Evolutionary conservation across 2,797 vertebrate species (phyloP).

Genomic region (Enteromius paludinosus): DNA sequence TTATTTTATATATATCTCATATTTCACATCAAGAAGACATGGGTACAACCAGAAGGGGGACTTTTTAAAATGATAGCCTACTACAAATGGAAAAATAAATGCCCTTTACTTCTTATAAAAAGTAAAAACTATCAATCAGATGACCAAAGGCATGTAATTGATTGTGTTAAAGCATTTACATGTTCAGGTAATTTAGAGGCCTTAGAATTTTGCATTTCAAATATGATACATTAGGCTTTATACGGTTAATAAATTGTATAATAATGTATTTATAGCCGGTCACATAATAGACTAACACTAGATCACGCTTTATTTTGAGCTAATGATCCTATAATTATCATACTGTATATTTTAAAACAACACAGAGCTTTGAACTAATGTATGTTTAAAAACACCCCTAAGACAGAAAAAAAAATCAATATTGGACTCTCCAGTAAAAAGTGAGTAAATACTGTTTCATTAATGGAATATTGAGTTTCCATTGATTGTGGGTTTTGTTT

Average conservation of each 20-base stretch:
- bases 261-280: not conserved
- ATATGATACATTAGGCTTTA: not conserved
- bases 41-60: not conserved
- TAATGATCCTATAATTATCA: not conserved
- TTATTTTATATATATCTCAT: too few species aligned
- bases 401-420: slow-evolving; percentile 30
- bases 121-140: not conserved
- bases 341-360: not conserved
- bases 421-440: slow-evolving; percentile 26
- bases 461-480: slow-evolving; percentile 24
- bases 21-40: not conserved
- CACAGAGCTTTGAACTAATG: not conserved
- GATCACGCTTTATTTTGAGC: not conserved
- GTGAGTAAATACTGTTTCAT: slow-evolving; percentile 16
- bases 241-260: not conserved
- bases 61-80: not conserved
- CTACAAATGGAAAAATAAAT: not conserved
- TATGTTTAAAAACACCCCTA: slow-evolving; percentile 13
- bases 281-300: not conserved
- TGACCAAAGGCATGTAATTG: not conserved
- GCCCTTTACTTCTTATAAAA: not conserved
- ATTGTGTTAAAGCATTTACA: not conserved
- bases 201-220: not conserved
- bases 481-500: slow-evolving; percentile 23
- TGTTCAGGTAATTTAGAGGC: not conserved